A percentile compares a stretch with the other conserved stretches of the same genome.
These are phyloP conservation scores for Penaeus monodon DNA, from an alignment of 2,888 invertebrate genomes.

Conservation along the genomic window DNA sequence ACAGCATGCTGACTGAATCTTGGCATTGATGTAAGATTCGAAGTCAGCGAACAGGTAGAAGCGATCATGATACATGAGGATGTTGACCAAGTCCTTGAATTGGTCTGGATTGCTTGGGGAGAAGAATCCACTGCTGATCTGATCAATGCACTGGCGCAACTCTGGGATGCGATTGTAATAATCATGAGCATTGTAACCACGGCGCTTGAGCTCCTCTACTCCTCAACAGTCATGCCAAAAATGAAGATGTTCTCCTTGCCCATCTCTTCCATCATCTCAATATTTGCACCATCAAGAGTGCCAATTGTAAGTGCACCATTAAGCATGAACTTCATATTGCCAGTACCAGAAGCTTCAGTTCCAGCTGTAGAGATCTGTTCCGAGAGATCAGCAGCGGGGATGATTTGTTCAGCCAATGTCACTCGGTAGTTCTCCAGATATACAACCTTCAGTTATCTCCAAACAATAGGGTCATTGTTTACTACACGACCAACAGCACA, in stretches of 20 bases:
- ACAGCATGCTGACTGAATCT: slow-evolving; percentile 86
- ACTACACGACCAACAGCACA: slow-evolving; percentile 92
- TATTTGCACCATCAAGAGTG: slow-evolving; percentile 98
- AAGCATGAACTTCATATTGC: slow-evolving; percentile 99
- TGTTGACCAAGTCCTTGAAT: slow-evolving; percentile 90
- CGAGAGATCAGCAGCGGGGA: slow-evolving; percentile 98
- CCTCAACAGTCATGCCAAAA: slow-evolving; percentile 91
- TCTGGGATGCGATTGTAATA: slow-evolving; percentile 93
- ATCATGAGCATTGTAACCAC: slow-evolving; percentile 91
- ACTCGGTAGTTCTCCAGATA: slow-evolving; percentile 98
- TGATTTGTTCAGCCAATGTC: slow-evolving; percentile 97
- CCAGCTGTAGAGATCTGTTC: slow-evolving; percentile 99
- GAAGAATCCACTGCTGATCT: slow-evolving; percentile 96
- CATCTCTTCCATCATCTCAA: slow-evolving; percentile 99
- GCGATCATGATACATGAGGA: slow-evolving; percentile 91
- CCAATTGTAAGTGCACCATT: slow-evolving; percentile 99
- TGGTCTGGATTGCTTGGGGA: slow-evolving; percentile 89
- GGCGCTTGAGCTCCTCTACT: slow-evolving; percentile 79
- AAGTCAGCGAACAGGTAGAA: slow-evolving; percentile 95
- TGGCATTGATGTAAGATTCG: slow-evolving; percentile 93
- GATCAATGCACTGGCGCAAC: slow-evolving; percentile 93
- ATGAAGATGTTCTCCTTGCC: slow-evolving; percentile 97
- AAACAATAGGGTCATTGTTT: slow-evolving; percentile 98
- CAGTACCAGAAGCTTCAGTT: slow-evolving; percentile 99
- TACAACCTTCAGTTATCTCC: slow-evolving; percentile 91